Evolutionary conservation across 2,113 vertebrate species (phyloP).

Genomic region (Engystomops pustulosus): DNA sequence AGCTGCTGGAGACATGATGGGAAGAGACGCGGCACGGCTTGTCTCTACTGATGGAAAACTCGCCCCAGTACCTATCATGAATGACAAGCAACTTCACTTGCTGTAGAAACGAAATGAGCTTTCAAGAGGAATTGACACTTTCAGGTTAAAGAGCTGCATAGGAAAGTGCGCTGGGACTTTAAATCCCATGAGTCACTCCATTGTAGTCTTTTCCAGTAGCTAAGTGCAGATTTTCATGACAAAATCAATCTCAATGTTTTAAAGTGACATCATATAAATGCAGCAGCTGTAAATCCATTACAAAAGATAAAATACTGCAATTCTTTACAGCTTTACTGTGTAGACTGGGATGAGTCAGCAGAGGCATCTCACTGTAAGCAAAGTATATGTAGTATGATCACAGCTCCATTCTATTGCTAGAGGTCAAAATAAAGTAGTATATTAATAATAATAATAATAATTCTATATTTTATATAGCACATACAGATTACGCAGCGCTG

Average conservation of each 20-base stretch:
- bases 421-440: neutral
- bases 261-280: neutral
- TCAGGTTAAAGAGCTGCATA: conserved; percentile 10
- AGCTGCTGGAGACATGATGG: conserved; percentile 31
- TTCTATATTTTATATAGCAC: too few relatives aligned
- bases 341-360: neutral
- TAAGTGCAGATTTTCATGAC: conserved; percentile 15
- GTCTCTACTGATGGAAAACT: neutral
- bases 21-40: neutral
- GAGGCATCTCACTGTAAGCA: neutral
- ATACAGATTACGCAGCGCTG: too few relatives aligned
- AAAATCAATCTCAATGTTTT: neutral
- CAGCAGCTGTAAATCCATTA: neutral
- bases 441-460: too few relatives aligned
- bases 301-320: neutral
- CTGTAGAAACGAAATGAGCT: neutral
- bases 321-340: neutral
- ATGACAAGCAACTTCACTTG: conserved; percentile 16
- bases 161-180: neutral
- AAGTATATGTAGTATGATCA: neutral
- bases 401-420: neutral
- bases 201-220: neutral
- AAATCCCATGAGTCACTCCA: neutral
- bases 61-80: neutral
- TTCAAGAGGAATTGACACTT: conserved; percentile 19